phyloP scores from a whole-genome alignment of 2,888 invertebrate species.

The Cryptophagus acutangulus region DNA sequence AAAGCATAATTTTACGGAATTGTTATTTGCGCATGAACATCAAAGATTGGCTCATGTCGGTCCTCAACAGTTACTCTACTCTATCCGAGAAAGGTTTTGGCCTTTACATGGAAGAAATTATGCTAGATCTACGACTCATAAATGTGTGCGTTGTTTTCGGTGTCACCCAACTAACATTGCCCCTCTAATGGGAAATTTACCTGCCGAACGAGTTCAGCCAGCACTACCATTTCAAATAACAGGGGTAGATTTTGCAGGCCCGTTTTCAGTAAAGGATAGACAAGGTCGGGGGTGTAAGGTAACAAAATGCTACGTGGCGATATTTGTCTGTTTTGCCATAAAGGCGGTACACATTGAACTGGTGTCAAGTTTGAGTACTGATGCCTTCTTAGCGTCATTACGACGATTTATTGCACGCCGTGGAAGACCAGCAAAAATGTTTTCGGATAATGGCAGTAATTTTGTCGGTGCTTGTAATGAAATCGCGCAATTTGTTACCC shows the following conservation, averaged over 20 bases:
- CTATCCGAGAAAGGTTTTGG: slow-evolving; percentile 9
- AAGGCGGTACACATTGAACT: slow-evolving; percentile 15
- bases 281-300: slow-evolving; percentile 2
- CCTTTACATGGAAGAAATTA: not conserved
- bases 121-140: not conserved
- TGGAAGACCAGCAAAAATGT: slow-evolving; percentile 4
- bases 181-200: slow-evolving; percentile 12
- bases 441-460: slow-evolving; percentile 11
- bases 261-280: slow-evolving; percentile 6
- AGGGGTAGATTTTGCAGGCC: slow-evolving; percentile 17
- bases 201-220: slow-evolving; percentile 4
- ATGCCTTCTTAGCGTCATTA: slow-evolving; percentile 12
- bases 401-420: slow-evolving; percentile 11
- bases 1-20: slow-evolving; percentile 1
- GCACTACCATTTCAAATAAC: slow-evolving; percentile 7
- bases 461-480: slow-evolving; percentile 17
- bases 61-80: not conserved
- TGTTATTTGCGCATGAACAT: slow-evolving; percentile 6
- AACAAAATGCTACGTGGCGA: slow-evolving; percentile 11
- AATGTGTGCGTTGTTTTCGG: slow-evolving; percentile 10
- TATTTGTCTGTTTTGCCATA: slow-evolving; percentile 12
- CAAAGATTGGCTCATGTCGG: slow-evolving; percentile 4
- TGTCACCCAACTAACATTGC: not conserved
- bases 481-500: too few relatives aligned
- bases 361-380: slow-evolving; percentile 10